These are phyloP conservation scores for Lagria hirta DNA, from an alignment of 2,888 invertebrate genomes.

Conservation along the genomic window DNA sequence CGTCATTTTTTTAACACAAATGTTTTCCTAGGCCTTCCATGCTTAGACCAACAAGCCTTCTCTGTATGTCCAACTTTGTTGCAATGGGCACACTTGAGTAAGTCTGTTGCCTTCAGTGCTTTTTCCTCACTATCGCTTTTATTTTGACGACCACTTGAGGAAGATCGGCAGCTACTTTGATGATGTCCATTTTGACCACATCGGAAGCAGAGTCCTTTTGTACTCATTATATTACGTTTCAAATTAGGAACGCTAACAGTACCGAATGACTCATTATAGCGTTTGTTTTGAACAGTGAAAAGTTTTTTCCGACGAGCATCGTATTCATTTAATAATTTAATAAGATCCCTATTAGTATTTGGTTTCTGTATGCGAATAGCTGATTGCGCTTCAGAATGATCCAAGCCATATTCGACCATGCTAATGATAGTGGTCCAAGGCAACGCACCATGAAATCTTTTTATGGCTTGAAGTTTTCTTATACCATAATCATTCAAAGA, in stretches of 20 bases:
- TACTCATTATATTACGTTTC: too few relatives aligned
- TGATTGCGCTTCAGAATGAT: constrained; percentile 20
- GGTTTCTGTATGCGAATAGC: constrained; percentile 23
- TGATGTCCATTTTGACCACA: constrained; percentile 18
- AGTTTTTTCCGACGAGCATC: constrained; percentile 19
- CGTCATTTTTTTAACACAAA: constrained; percentile 22
- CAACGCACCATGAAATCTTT: background rate
- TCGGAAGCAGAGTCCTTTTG: constrained; percentile 16
- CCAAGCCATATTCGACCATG: constrained; percentile 25
- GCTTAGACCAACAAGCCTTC: constrained; percentile 27
- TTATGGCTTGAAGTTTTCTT: constrained; percentile 4
- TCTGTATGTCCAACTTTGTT: constrained; percentile 29
- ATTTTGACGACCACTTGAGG: background rate
- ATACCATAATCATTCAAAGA: constrained; percentile 25
- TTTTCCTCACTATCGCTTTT: too few relatives aligned
- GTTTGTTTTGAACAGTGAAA: background rate
- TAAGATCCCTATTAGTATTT: constrained; percentile 14
- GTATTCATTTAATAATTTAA: constrained; percentile 27
- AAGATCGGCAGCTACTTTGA: background rate
- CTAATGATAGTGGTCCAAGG: constrained; percentile 14
- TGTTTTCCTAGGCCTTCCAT: constrained; percentile 14
- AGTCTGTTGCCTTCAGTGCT: too few relatives aligned
- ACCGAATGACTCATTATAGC: background rate
- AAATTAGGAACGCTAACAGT: too few relatives aligned
- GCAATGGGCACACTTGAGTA: constrained; percentile 19